Evolutionary conservation across 1,140 invertebrate species (phyloP).

Genomic region (Globodera ellingtonae): DNA sequence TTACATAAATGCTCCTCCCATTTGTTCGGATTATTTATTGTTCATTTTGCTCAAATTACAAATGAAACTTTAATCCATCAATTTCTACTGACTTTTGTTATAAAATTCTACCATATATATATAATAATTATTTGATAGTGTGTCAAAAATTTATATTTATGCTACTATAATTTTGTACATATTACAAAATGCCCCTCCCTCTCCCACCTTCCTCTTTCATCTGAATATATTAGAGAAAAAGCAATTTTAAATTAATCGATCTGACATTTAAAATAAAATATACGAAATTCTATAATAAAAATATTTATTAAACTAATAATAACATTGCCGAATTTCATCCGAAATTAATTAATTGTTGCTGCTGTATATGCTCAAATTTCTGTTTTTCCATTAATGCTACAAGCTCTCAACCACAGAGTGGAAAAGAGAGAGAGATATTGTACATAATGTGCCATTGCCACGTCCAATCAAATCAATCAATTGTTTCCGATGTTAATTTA

Average conservation of each 20-base stretch:
- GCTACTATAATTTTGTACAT: neutral
- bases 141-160: neutral
- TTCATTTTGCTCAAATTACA: neutral
- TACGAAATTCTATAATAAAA: neutral
- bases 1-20: neutral
- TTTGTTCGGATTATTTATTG: neutral
- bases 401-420: neutral
- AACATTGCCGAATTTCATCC: neutral
- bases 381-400: neutral
- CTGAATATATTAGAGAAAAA: neutral
- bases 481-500: neutral
- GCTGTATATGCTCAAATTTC: neutral
- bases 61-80: neutral
- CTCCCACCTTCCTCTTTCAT: neutral
- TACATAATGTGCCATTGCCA: neutral
- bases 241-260: neutral
- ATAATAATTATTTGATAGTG: neutral
- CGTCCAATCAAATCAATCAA: neutral
- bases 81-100: slow-evolving; percentile 10
- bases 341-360: neutral
- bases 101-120: neutral
- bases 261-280: neutral
- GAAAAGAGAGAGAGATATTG: neutral
- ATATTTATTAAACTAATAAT: neutral
- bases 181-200: neutral